phyloP scores from a whole-genome alignment of 2,797 vertebrate species.

The Saxicola maurus region DNA sequence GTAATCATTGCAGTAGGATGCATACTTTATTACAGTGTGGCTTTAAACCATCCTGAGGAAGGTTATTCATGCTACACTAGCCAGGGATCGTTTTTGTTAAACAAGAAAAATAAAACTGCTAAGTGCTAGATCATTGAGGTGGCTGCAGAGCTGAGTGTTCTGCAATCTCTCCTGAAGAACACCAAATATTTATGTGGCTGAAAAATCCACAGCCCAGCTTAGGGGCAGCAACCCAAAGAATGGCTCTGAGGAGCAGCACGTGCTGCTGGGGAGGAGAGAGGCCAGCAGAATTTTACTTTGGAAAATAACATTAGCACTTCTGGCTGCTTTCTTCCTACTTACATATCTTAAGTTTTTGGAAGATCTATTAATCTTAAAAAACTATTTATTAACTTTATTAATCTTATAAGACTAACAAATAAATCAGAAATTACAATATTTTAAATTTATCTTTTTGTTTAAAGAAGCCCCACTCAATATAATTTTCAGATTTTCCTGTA shows the following conservation, averaged over 20 bases:
- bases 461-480: neutral
- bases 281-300: neutral
- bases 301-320: slow-evolving; percentile 2
- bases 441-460: neutral
- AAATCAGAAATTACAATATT: neutral
- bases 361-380: neutral
- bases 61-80: slow-evolving; percentile 24
- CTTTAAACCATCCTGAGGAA: neutral
- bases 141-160: neutral
- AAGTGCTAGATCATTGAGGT: neutral
- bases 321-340: neutral
- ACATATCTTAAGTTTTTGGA: neutral
- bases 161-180: neutral
- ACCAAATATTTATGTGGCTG: neutral
- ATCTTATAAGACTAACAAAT: neutral
- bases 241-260: neutral
- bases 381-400: too few species aligned
- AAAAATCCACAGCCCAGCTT: neutral
- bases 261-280: neutral
- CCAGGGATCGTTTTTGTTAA: neutral
- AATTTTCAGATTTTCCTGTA: neutral
- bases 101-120: slow-evolving; percentile 42
- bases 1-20: slow-evolving; percentile 39
- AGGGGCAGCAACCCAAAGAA: neutral
- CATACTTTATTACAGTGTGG: slow-evolving; percentile 10